A percentile compares a stretch with the other conserved stretches of the same genome.
Evolutionary conservation across 2,113 vertebrate genomes (phyloP).

Genomic region (Ia io): DNA sequence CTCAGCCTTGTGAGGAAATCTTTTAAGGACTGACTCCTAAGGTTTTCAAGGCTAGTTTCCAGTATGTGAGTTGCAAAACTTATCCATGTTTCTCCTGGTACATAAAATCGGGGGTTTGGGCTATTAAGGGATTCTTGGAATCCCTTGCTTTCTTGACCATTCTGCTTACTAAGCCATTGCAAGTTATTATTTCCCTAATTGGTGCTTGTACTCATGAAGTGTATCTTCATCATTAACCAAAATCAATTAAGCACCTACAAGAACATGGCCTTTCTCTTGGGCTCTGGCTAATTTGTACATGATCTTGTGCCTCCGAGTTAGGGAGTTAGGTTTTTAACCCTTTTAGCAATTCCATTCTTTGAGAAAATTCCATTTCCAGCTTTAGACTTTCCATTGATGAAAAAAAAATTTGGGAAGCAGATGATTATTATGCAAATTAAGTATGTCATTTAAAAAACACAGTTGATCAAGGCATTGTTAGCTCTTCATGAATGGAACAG

Average conservation of each 20-base stretch:
- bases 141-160: neutral
- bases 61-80: neutral
- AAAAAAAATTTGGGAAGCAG: neutral
- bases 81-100: neutral
- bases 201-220: neutral
- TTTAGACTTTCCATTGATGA: neutral
- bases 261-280: neutral
- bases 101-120: neutral
- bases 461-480: neutral
- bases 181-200: neutral
- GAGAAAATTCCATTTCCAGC: slow-evolving; percentile 15
- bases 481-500: neutral
- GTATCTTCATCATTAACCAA: slow-evolving; percentile 9
- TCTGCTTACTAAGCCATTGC: neutral
- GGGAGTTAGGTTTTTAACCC: neutral
- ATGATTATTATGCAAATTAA: slow-evolving; percentile 5
- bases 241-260: neutral
- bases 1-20: neutral
- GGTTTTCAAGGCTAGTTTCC: neutral
- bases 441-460: neutral
- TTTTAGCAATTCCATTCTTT: neutral
- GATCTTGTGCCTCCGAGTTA: neutral
- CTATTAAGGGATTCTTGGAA: neutral
- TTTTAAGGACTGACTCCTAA: neutral
- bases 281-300: neutral